These are phyloP conservation scores for Phyllotis vaccarum DNA, from an alignment of 2,797 vertebrate species.

Conservation along the genomic window DNA sequence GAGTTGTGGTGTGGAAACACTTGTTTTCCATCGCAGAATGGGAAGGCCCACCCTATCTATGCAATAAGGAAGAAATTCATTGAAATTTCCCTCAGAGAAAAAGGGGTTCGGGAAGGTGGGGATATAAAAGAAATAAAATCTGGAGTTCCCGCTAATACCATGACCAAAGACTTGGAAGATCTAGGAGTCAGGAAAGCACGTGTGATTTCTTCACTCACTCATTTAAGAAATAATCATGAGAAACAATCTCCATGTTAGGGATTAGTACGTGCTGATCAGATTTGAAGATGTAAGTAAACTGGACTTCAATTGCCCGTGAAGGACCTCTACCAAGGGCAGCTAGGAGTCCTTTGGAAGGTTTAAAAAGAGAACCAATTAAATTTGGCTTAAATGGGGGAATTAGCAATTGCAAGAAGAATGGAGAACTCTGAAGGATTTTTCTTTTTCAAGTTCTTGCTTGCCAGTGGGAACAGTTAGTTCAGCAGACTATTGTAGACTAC, in stretches of 20 bases:
- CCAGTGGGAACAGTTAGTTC: constrained; percentile 21
- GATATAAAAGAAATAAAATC: too few relatives aligned
- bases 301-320: not conserved
- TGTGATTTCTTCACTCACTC: not conserved
- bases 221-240: not conserved
- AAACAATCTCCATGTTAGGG: not conserved
- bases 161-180: not conserved
- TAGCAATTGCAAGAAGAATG: not conserved
- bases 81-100: not conserved
- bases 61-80: not conserved
- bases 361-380: not conserved
- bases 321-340: not conserved
- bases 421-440: not conserved
- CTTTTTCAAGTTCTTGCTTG: too few relatives aligned
- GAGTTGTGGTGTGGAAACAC: not conserved
- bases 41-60: not conserved
- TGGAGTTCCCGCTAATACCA: rapidly evolving
- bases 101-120: not conserved
- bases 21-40: not conserved
- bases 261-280: not conserved
- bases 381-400: not conserved
- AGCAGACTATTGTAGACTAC: not conserved
- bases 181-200: rapidly evolving
- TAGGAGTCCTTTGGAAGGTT: not conserved
- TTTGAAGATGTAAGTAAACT: not conserved